Evolutionary conservation across 2,113 vertebrate genomes (phyloP), one percentile per base, ranked within the genome.

Genomic region (Perognathus longimembris): DNA sequence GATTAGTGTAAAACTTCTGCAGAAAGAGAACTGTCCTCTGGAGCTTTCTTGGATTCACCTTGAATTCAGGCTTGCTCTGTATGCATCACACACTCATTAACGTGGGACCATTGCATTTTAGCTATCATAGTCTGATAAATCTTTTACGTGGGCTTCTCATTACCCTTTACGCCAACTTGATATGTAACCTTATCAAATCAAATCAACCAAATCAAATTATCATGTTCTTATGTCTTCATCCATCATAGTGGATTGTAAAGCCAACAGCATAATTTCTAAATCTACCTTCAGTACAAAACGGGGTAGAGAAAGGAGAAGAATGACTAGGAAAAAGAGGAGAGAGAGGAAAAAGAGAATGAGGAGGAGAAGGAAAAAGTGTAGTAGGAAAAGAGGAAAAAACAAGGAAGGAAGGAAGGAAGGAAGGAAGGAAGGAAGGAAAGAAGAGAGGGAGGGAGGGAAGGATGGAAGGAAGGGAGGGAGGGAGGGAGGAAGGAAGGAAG

Each of bases 31-130:
- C 8, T 74, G 28, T 85, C n/a, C 5, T 66, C 36, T 81, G 34
- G 15, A 57, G 74, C 24, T 21, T 28, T 88, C 69, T 90, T 73
- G 42, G 30, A 15, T 45, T 93, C 64, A 78, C 66, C 93, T 90
- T 42, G 66, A 90, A 90, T 36, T 26, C 24, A 78, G 45, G 32
- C 66, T 57, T 89, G 57, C 34, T 70, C 1, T 15, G 26, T 30
- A 17, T 28, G 11, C 0, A 0, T 17, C 12, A 14, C 11, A 73
- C 6, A 42, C 40, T 3, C 24, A 20, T 11, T 21, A 50, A 36
- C 15, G 2, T 38, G 26, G 6, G 30, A 9, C 12, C 26, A 1
- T 21, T 22, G 7, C 24, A 36, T 18, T 42, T 28, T 1, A 63
- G 14, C 34, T 32, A 20, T 2, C 45, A 54, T 4, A 30, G 3